Evolutionary conservation across 2,113 vertebrate genomes (phyloP), one percentile per base, ranked within the genome.

Genomic region (Cyanoderma ruficeps): DNA sequence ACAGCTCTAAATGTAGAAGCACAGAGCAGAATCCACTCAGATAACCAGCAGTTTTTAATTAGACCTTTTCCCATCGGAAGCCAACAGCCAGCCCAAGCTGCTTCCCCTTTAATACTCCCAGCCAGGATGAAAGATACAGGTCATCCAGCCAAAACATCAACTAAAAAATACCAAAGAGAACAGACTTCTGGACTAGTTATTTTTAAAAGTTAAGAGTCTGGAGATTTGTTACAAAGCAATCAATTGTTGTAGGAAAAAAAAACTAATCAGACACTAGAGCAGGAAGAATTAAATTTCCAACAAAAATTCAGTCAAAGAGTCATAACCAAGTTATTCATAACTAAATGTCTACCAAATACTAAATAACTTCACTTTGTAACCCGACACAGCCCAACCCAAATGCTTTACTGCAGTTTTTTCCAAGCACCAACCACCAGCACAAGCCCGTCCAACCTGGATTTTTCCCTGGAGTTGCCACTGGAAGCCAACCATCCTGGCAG

Each of bases 401-500:
- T 3, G 7, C 72, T 69, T 83, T 1, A 1, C 46, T n/a, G 28
- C 72, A 84, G 39, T 75, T 41, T 87, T 89, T 69, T 35, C 56
- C 81, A 87, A 95, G 77, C 49, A 47, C 83, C 52, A 18, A 41
- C 15, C 81, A 83, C 30, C 55, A 91, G 23, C 4, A 4, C 1
- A 0, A 88, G 35, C 35, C n/a, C 52, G 83, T 86, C 79, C 55
- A 94, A 95, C 79, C 94, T 93, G 72, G 30, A 81, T 91, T 84
- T 15, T 57, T 77, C 68, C 53, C 80, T 56, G 81, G 69, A 96
- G 69, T 44, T 81, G 63, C 94, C 71, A 44, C 68, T 68, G 80
- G 77, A 89, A 92, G 65, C 56, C 83, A 94, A 75, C 24, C 80
- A 90, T 56, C 37, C 86, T 91, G 86, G 83, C 91, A 93, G 47